Evolutionary conservation across 2,888 invertebrate genomes (phyloP).

Genomic region (Tipula helvola): DNA sequence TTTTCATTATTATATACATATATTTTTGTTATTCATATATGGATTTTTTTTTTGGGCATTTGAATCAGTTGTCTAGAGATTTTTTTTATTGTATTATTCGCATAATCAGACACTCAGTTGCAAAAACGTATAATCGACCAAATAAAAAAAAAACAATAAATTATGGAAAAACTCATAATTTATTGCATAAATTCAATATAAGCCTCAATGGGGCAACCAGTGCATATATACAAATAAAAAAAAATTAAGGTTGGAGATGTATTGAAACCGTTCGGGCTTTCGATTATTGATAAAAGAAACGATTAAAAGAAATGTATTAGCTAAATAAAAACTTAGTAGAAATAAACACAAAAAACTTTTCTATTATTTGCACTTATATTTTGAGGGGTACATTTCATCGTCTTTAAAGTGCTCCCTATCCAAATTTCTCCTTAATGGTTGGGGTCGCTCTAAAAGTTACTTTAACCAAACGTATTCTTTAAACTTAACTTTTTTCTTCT

Average conservation of each 20-base stretch:
- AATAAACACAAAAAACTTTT: no score
- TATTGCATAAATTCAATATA: background rate
- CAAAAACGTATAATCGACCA: background rate
- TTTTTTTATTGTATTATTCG: background rate
- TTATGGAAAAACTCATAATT: background rate
- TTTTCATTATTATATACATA: background rate
- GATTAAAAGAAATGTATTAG: no score
- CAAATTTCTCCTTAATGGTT: no score
- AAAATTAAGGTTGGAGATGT: background rate
- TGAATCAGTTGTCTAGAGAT: background rate
- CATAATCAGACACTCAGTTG: background rate
- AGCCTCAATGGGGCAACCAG: background rate
- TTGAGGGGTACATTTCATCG: no score
- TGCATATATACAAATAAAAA: background rate
- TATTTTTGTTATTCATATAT: background rate
- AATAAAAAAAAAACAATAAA: background rate
- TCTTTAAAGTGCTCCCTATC: no score
- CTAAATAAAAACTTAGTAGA: no score
- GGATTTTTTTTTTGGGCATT: background rate
- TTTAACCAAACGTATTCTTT: no score
- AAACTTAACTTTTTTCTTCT: no score
- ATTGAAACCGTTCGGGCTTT: background rate
- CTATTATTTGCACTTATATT: no score
- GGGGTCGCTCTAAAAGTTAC: no score
- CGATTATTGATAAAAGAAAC: no score